Evolutionary conservation across 2,888 invertebrate species (phyloP), one percentile per base, ranked within the genome.

Genomic region (Incurvaria masculella): DNA sequence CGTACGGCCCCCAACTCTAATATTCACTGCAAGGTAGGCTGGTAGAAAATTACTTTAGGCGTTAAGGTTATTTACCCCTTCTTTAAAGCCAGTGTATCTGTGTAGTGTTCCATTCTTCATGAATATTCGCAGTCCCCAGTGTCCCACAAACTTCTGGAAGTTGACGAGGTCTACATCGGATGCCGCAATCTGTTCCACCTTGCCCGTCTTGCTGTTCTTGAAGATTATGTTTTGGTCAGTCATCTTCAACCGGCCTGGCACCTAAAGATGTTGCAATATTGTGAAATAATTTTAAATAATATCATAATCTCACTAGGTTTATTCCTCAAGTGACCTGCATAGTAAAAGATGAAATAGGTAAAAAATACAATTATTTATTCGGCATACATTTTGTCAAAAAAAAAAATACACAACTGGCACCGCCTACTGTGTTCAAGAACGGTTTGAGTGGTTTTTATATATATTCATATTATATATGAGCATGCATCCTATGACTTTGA

Each of bases 121-220:
- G 58, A 95, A 91, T 21, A 99, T 76, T 46, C 97, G 82, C 2
- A 99, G 70, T 1, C 97, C 97, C 86, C 91, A 91, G 1, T 88
- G 88, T 18, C 94, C 90, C 27, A 95, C 91, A 57, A 99, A 87
- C 61, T 92, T 89, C 65, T 97, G 91, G 81, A 96, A 97, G 66
- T 93, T 91, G 0, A 94, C 91, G 49, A 89, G 73, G 47, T 97
- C 95, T 60, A 99, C 89, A 56, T 98, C 97, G 44, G 82, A 76
- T 0, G 88, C 82, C 27, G 84, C 80, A 54, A 97, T 87, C 64
- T 94, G 93, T 63, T 97, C 97, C 1, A 97, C 92, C 72, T 96
- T 97, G 2, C 98, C 98, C 1, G 97, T 98, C 73, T 94, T 96
- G 55, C 84, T 89, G 69, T 97, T 97, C 68, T 97, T 97, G 66